Base-by-base conservation (phyloP, 1,140 invertebrate genomes). In the Euwallacea fornicatus region DNA sequence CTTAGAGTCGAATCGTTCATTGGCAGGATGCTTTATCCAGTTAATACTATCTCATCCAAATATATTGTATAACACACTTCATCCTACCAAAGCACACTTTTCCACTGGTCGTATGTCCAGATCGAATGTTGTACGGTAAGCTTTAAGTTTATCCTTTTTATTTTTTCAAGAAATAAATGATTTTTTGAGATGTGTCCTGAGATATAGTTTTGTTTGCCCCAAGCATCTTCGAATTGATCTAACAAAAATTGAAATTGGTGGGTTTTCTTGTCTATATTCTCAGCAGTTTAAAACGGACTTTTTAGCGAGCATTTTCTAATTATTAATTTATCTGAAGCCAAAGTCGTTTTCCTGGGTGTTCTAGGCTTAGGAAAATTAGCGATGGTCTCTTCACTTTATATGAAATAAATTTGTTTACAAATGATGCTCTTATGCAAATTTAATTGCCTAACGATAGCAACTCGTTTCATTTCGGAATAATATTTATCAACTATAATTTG, bases 51-150 rank as follows among this genome's bases (percentile, higher is more conserved):
- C n/a, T n/a, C n/a, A n/a, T n/a, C n/a, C n/a, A n/a, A n/a, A n/a
- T n/a, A n/a, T n/a, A n/a, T n/a, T n/a, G n/a, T n/a, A n/a, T n/a
- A n/a, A n/a, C n/a, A n/a, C n/a, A n/a, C n/a, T n/a, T n/a, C n/a
- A n/a, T n/a, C n/a, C n/a, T n/a, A 50, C 13, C 46, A 50, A 13
- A 50, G 46, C 6, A 50, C 46, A 50, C 6, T 50, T 50, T 50
- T 50, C 46, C 46, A 50, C 13, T 50, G 46, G 46, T 50, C 13
- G 46, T 50, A 50, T 11, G 46, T 50, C 46, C 46, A 50, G 46
- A 2, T 50, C 46, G 46, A 10, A 50, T 50, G 46, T 50, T 50
- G 2, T 50, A 1, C 1, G 46, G 13, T 6, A 50, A 50, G 6
- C 46, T 50, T n/a, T 1, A 10, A 50, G 6, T 50, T 6, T 50